phyloP scores from a whole-genome alignment of 2,113 vertebrate genomes.

The Oceanites oceanicus region DNA sequence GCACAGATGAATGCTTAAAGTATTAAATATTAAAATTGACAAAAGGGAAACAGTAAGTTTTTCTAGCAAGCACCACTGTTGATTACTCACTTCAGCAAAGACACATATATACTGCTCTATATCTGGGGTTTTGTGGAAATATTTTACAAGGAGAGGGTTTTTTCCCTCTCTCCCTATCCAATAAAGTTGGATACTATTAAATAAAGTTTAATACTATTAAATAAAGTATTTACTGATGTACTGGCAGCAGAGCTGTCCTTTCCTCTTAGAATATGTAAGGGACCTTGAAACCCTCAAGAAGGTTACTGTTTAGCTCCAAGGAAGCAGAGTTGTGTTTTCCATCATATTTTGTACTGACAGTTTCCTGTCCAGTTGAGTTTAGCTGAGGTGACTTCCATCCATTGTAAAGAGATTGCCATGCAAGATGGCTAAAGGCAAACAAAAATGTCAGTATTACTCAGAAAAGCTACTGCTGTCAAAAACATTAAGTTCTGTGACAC shows the following conservation, averaged over 20 bases:
- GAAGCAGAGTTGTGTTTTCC: not conserved
- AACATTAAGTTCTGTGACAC: not conserved
- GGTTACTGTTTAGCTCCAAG: not conserved
- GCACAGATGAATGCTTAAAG: not conserved
- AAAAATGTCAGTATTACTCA: not conserved
- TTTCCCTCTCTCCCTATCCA: not conserved
- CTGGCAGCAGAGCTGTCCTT: not conserved
- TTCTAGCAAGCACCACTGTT: not conserved
- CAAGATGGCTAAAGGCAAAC: not conserved
- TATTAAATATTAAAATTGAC: not conserved
- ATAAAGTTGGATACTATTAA: not conserved
- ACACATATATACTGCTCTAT: not conserved
- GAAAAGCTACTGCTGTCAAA: not conserved
- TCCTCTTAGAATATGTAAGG: accelerated
- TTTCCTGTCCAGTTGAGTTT: not conserved
- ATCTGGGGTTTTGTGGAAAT: not conserved
- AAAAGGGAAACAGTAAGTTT: not conserved
- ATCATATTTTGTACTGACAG: not conserved
- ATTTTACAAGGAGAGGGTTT: not conserved
- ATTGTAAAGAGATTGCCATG: not conserved
- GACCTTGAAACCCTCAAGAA: not conserved
- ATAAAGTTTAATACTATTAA: not conserved
- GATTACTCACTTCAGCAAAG: not conserved
- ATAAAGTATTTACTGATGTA: not conserved
- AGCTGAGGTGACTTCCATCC: not conserved